Base-by-base conservation (phyloP, 2,797 vertebrate species). In the Emys orbicularis region DNA sequence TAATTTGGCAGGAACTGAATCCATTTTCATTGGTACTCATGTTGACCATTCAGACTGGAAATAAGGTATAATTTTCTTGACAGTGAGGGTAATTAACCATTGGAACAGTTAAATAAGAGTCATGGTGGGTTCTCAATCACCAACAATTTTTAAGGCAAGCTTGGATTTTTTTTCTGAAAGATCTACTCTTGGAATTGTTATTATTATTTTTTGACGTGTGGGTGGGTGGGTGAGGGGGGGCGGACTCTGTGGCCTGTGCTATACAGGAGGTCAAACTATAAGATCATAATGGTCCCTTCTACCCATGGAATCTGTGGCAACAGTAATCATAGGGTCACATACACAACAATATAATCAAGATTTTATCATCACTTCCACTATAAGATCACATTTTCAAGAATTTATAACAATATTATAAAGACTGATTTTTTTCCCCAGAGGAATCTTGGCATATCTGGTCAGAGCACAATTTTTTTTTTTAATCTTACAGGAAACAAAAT, bases 361-460 rank as follows among this genome's bases (percentile, higher is more conserved):
- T 88, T 89, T 88, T 96, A 83, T 94, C 92, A 95, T 88, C 90
- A 89, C 72, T 93, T 90, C 21, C 41, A 88, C 61, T 91, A 88
- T 1, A 82, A n/a, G 10, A 54, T 86, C 21, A 5, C 47, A 85
- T 79, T 96, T 96, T 81, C 57, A 90, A 92, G 37, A 47, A 15
- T 93, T 94, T 91, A 2, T 44, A 91, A 86, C n/a, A 7, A 4
- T 92, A 76, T 53, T 54, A 83, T 80, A 41, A 27, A 37, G n/a
- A n/a, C n/a, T 37, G n/a, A n/a, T 23, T 37, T 41, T 74, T 49
- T 83, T 93, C 3, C 79, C 12, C 31, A 74, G 3, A 92, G 61
- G 5, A 15, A 65, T 87, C 84, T 77, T 85, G 3, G 81, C 57
- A 16, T 21, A 76, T 44, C 52, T 76, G 12, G 0, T n/a, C 81